Evolutionary conservation across 2,888 invertebrate species (phyloP).

Genomic region (Molanna angustata): DNA sequence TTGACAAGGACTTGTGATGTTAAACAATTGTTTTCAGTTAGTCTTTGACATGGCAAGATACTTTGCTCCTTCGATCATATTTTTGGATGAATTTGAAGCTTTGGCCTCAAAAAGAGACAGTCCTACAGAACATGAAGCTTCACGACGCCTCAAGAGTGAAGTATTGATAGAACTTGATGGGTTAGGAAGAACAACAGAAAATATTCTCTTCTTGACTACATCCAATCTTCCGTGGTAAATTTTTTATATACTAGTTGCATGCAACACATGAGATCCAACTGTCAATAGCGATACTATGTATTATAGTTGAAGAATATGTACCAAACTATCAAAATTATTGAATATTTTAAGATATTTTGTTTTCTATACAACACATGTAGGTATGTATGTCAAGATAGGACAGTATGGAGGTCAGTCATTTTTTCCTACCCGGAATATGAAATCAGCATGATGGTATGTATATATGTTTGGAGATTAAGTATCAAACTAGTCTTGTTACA

Average conservation of each 20-base stretch:
- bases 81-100: conserved; percentile 91
- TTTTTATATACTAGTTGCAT: neutral
- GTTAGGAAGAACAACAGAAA: conserved; percentile 58
- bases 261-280: neutral
- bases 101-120: conserved; percentile 66
- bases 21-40: no score
- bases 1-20: no score
- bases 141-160: conserved; percentile 84
- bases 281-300: neutral
- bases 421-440: no score
- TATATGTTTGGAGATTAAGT: no score
- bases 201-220: conserved; percentile 77
- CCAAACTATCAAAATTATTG: neutral
- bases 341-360: neutral
- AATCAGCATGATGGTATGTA: no score
- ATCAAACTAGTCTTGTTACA: no score
- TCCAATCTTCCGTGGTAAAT: conserved; percentile 87
- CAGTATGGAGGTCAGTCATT: no score
- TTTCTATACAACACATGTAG: no score
- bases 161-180: conserved; percentile 86
- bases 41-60: conserved; percentile 84
- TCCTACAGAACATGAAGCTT: conserved; percentile 78
- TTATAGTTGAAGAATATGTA: neutral
- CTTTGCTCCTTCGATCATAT: conserved; percentile 86
- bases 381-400: no score